Percentiles rank a stretch among this genome's conserved stretches.
Conservation (phyloP, 92 coral and sea anemone species). For the Parazoanthus darwini region DNA sequence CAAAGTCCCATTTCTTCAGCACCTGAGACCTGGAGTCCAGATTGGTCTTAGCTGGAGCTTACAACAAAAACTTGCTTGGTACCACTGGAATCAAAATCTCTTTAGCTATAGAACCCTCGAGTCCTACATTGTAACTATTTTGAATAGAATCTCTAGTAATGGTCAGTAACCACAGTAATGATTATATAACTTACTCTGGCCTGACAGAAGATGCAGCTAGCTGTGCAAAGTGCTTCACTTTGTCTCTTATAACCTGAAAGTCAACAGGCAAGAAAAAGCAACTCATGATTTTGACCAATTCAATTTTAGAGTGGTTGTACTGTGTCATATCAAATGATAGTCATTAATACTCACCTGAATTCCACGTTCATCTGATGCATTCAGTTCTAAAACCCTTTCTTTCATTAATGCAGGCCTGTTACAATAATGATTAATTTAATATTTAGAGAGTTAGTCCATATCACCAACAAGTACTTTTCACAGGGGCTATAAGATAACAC, state of each 20-base stretch:
- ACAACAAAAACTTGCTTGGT: too few species aligned
- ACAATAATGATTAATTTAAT: background rate
- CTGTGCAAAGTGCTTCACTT: constrained; percentile 93
- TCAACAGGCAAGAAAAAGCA: background rate
- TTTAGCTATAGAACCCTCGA: too few species aligned
- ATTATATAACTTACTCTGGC: constrained; percentile 74
- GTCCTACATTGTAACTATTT: background rate
- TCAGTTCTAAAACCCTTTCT: constrained; percentile 92
- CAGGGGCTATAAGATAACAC: too few species aligned
- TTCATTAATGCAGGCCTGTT: constrained; percentile 80
- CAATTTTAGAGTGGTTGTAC: background rate
- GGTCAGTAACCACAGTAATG: background rate
- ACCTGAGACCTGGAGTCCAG: too few species aligned
- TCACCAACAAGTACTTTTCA: too few species aligned
- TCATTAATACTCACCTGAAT: constrained; percentile 72
- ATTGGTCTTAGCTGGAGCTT: too few species aligned
- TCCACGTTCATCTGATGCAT: constrained; percentile 99
- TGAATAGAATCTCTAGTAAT: background rate
- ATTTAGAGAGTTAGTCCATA: background rate
- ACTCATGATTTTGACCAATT: background rate
- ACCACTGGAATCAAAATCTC: too few species aligned
- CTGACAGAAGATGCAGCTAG: constrained; percentile 80
- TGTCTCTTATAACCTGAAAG: constrained; percentile 89
- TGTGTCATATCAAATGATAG: too few species aligned
- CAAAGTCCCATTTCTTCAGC: too few species aligned